Percentiles rank a stretch among this genome's conserved stretches.
phyloP scores from a whole-genome alignment of 1,140 invertebrate species.

The Brachionus rotundiformis region DNA sequence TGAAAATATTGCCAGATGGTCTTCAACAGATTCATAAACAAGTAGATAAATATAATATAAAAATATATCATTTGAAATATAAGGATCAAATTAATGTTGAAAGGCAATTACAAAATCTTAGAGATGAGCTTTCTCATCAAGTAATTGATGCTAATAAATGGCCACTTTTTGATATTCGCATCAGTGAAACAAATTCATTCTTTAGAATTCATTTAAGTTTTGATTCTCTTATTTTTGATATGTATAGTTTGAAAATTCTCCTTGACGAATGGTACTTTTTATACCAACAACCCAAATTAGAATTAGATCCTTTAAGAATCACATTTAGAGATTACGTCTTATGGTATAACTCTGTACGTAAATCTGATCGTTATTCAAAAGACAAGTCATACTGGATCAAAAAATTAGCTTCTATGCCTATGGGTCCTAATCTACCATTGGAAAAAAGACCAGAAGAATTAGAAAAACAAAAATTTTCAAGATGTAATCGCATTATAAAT shows the following conservation, averaged over 20 bases:
- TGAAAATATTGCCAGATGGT: background rate
- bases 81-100: background rate
- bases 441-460: background rate
- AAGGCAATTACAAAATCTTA: background rate
- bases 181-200: background rate
- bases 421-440: background rate
- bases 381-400: background rate
- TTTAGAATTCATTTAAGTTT: background rate
- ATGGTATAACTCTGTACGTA: background rate
- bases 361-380: background rate
- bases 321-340: background rate
- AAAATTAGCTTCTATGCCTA: background rate
- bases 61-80: background rate
- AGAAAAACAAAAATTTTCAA: background rate
- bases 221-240: background rate
- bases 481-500: background rate
- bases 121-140: background rate
- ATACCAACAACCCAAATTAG: background rate
- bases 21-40: background rate
- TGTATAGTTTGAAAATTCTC: background rate
- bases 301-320: background rate
- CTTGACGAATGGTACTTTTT: background rate
- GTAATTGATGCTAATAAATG: background rate
- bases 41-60: background rate
- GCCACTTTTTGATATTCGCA: background rate